Percentiles rank a stretch among this genome's conserved stretches.
Evolutionary conservation across 2,888 invertebrate genomes (phyloP).

Genomic region (Campoplex capitator): DNA sequence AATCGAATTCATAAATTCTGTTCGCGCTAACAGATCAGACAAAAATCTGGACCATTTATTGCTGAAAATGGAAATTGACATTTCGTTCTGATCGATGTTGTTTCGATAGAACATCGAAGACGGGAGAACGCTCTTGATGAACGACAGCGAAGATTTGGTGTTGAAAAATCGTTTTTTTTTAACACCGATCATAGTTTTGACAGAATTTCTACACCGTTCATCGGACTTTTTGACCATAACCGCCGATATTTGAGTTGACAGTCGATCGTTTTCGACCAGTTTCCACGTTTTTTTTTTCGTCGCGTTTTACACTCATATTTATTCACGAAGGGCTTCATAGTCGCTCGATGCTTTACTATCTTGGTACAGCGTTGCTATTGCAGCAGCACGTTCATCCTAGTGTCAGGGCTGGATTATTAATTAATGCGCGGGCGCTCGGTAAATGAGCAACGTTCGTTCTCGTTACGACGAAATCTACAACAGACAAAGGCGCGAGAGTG

Average conservation of each 20-base stretch:
- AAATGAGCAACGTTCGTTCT: constrained; percentile 68
- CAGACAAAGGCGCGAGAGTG: constrained; percentile 71
- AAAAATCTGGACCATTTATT: no score
- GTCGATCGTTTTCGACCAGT: not conserved
- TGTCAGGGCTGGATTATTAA: constrained; percentile 71
- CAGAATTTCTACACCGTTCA: not conserved
- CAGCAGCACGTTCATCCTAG: constrained; percentile 56
- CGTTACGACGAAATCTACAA: constrained; percentile 64
- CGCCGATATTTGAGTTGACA: not conserved
- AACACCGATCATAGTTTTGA: not conserved
- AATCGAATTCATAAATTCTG: no score
- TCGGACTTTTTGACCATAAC: not conserved
- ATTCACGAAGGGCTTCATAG: not conserved
- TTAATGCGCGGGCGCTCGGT: constrained; percentile 65
- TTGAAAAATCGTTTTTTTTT: not conserved
- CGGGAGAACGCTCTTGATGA: no score
- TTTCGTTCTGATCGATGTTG: no score
- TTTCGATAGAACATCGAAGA: no score
- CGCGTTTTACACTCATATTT: not conserved
- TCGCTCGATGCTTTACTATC: not conserved
- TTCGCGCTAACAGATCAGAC: no score
- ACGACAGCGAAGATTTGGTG: no score
- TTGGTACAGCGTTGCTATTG: constrained; percentile 29
- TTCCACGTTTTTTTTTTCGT: not conserved
- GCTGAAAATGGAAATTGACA: no score